phyloP scores from a whole-genome alignment of 2,797 vertebrate species.

The Garrulus glandarius region DNA sequence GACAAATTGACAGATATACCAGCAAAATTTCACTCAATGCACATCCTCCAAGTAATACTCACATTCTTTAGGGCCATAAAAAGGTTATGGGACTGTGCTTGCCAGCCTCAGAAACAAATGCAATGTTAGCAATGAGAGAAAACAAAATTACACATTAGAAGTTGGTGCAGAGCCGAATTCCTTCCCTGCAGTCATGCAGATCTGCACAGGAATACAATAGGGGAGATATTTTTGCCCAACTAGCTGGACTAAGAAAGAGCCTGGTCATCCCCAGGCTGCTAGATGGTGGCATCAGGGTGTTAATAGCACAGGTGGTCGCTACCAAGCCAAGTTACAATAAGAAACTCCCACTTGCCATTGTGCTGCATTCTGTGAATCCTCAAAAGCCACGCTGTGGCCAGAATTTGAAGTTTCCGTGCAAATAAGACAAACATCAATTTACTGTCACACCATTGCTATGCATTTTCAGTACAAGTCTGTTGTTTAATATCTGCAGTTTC shows the following conservation, averaged over 20 bases:
- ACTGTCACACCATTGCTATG: neutral
- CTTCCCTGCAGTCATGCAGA: accelerated
- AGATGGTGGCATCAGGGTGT: neutral
- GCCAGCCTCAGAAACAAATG: neutral
- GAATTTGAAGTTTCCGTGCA: neutral
- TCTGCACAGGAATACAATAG: neutral
- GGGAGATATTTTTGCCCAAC: neutral
- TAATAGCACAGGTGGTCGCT: neutral
- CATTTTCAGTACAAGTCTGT: neutral
- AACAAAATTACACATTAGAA: neutral
- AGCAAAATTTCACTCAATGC: neutral
- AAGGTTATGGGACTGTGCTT: neutral
- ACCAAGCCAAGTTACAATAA: neutral
- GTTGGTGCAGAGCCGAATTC: neutral
- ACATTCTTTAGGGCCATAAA: neutral
- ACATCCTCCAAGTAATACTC: neutral
- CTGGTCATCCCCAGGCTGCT: neutral
- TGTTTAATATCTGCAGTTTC: neutral
- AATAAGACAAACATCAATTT: neutral
- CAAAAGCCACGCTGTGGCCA: neutral
- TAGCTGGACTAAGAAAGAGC: neutral
- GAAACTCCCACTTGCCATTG: neutral
- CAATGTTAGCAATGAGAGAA: neutral
- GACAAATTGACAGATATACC: neutral
- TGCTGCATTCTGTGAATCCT: neutral